These are phyloP conservation scores for Morone saxatilis DNA, from an alignment of 2,113 vertebrate species.

Conservation along the genomic window DNA sequence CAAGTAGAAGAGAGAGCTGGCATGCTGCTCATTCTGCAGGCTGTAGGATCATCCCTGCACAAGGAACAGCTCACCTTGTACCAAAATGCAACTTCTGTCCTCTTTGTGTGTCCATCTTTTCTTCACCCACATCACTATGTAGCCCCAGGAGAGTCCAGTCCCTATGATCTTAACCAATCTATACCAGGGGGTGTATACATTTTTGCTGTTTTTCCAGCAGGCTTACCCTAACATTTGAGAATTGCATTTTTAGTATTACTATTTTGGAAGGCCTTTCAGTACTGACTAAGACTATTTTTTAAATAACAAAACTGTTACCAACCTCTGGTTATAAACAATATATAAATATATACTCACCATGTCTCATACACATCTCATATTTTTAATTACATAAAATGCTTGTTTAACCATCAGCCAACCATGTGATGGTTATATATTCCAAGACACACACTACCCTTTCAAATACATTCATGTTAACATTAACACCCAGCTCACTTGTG, in stretches of 20 bases:
- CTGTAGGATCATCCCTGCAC: neutral
- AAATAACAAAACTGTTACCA: neutral
- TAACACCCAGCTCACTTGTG: neutral
- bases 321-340: neutral
- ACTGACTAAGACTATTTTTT: neutral
- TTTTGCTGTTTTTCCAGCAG: neutral
- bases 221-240: neutral
- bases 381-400: neutral
- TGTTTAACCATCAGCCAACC: constrained; percentile 2
- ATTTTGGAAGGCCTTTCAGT: neutral
- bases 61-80: neutral
- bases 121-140: neutral
- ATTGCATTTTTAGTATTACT: neutral
- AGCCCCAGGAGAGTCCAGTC: neutral
- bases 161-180: neutral
- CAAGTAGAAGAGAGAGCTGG: constrained; percentile 3
- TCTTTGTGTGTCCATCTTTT: neutral
- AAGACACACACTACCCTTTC: neutral
- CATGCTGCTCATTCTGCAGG: neutral
- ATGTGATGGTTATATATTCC: neutral
- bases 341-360: neutral
- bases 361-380: neutral
- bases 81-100: neutral
- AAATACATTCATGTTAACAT: neutral
- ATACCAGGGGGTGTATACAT: neutral